Conservation (phyloP, 2,113 vertebrate species). For the Channa maculata region DNA sequence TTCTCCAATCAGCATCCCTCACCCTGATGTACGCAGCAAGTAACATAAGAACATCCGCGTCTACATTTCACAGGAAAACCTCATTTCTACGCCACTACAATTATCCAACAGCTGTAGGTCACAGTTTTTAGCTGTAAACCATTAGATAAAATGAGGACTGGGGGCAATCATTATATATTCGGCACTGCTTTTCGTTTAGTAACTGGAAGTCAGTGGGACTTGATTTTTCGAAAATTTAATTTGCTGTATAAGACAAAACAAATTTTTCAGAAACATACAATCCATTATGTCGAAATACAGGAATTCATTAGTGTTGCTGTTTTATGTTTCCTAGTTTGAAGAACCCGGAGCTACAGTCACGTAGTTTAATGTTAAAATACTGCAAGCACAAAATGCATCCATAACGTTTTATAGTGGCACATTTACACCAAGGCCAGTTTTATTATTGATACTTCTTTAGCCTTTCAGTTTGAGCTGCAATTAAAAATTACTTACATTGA, state of each 20-base stretch:
- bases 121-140: neutral
- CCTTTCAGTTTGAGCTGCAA: neutral
- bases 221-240: neutral
- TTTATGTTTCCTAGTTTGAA: neutral
- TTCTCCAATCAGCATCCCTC: conserved; percentile 8
- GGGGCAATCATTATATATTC: too few species aligned
- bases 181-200: too few species aligned
- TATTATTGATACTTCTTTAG: neutral
- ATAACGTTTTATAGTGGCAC: neutral
- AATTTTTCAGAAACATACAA: too few species aligned
- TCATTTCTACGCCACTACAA: neutral
- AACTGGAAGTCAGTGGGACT: too few species aligned
- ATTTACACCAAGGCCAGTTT: neutral
- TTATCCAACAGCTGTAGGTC: neutral
- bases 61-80: neutral
- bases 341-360: neutral
- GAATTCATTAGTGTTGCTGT: too few species aligned
- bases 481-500: neutral
- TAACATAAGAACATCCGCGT: conserved; percentile 8
- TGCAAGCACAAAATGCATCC: neutral
- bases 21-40: neutral
- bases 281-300: too few species aligned
- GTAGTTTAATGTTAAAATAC: neutral
- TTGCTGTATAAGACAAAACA: neutral
- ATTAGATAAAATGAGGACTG: neutral